Evolutionary conservation across 2,888 invertebrate genomes (phyloP), one percentile per base, ranked within the genome.

Genomic region (Hedya salicella): DNA sequence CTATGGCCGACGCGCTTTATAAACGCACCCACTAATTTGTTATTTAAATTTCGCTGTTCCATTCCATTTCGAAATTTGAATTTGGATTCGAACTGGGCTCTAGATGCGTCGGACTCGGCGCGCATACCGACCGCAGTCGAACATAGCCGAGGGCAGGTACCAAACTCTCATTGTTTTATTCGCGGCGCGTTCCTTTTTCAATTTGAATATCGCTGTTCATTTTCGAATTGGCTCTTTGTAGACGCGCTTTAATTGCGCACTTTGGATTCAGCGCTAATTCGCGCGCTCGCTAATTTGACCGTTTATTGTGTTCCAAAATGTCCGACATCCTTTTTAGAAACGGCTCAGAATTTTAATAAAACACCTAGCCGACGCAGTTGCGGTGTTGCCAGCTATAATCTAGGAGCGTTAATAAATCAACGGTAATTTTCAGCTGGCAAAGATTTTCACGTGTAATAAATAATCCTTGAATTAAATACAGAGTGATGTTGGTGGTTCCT

Each of bases 181-280:
- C 91, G 80, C 73, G 69, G 71, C 88, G 89, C 91, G 91, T 91
- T 80, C 84, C 86, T 85, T 86, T 89, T 90, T 88, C 89, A 91
- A 91, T 91, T 91, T 90, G 87, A 91, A 91, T 88, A 89, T 86
- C 87, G 87, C 85, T 86, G 88, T 88, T 89, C 88, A 88, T 90
- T 90, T 89, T 88, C 85, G 85, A 85, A 88, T 88, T 84, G 86
- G 85, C 86, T 86, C 86, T 87, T 85, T 87, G 89, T 89, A 87
- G 88, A 86, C 85, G 86, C 80, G 82, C 82, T 81, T 85, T 89
- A 91, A 91, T 91, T 87, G 85, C 86, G 89, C 85, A 89, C 83
- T 92, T 92, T 92, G 80, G 86, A 92, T 91, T 92, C 91, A 90
- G 81, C 79, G 80, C 76, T 89, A 89, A 91, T 89, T 90, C 89